These are phyloP conservation scores for Gallinago undulata DNA, from an alignment of 2,113 vertebrate genomes.

Conservation along the genomic window DNA sequence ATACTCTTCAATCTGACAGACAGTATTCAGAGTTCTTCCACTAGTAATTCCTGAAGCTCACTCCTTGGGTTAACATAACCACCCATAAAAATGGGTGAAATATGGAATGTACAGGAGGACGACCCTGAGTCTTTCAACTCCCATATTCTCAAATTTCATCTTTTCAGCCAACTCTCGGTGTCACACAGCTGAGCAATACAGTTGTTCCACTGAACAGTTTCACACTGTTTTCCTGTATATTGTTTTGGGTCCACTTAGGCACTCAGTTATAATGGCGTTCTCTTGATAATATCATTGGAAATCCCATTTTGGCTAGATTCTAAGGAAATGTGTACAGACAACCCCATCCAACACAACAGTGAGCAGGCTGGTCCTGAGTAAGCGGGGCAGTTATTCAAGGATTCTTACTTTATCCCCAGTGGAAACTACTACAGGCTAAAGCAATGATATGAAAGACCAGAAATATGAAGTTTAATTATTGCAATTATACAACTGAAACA, in stretches of 20 bases:
- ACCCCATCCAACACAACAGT: not conserved
- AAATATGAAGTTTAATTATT: not conserved
- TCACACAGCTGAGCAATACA: not conserved
- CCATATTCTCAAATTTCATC: not conserved
- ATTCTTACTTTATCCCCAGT: not conserved
- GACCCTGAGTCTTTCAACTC: not conserved
- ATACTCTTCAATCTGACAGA: not conserved
- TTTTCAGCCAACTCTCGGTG: not conserved
- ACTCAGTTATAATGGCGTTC: not conserved
- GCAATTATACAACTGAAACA: not conserved
- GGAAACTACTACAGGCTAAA: not conserved
- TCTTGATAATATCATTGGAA: not conserved
- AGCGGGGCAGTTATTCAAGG: not conserved
- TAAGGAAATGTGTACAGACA: accelerated
- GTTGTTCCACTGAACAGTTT: not conserved
- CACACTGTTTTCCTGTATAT: not conserved
- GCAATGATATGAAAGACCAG: not conserved
- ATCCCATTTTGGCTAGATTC: not conserved
- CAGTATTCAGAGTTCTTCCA: not conserved
- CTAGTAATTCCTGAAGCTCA: not conserved
- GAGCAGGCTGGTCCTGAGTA: not conserved
- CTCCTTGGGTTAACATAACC: not conserved
- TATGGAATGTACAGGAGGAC: not conserved
- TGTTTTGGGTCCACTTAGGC: not conserved
- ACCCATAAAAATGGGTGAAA: not conserved